These are phyloP conservation scores for Thymelicus acteon DNA, from an alignment of 2,888 invertebrate species.

Conservation along the genomic window DNA sequence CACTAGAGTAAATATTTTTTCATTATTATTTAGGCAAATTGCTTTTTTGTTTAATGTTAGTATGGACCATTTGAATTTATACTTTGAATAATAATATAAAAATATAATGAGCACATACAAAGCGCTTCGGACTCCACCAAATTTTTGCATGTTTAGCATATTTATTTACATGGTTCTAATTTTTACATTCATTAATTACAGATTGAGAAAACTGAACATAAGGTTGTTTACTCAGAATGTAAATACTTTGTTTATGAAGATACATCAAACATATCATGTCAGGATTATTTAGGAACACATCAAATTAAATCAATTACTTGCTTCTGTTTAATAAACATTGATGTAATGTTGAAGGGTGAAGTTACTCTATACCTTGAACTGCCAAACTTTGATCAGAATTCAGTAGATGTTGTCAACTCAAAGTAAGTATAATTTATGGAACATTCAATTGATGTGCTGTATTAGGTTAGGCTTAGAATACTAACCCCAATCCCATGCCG, in stretches of 20 bases:
- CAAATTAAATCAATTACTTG: conserved; percentile 16
- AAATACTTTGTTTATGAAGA: neutral
- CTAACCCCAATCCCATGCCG: too few species aligned
- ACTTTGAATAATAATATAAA: too few species aligned
- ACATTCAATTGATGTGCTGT: too few species aligned
- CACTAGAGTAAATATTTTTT: neutral
- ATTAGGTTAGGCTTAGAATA: too few species aligned
- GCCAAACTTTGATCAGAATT: conserved; percentile 37
- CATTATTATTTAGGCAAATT: neutral
- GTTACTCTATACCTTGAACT: conserved; percentile 42
- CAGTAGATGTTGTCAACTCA: conserved; percentile 29
- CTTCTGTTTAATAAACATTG: conserved; percentile 5
- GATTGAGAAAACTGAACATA: conserved; percentile 10
- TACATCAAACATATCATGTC: conserved; percentile 1
- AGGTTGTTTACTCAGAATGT: conserved; percentile 34
- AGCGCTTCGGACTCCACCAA: too few species aligned
- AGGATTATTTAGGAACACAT: neutral
- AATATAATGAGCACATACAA: too few species aligned
- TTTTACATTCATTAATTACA: conserved; percentile 7
- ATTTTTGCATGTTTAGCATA: too few species aligned
- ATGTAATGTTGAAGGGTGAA: conserved; percentile 23
- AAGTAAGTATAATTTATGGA: conserved; percentile 29
- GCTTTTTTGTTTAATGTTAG: too few species aligned
- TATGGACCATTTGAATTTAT: too few species aligned
- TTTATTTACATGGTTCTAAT: neutral